Percentiles rank a stretch among this genome's conserved stretches.
These are phyloP conservation scores for Scrobipalpa atriplicella DNA, from an alignment of 2,888 invertebrate species.

Conservation along the genomic window DNA sequence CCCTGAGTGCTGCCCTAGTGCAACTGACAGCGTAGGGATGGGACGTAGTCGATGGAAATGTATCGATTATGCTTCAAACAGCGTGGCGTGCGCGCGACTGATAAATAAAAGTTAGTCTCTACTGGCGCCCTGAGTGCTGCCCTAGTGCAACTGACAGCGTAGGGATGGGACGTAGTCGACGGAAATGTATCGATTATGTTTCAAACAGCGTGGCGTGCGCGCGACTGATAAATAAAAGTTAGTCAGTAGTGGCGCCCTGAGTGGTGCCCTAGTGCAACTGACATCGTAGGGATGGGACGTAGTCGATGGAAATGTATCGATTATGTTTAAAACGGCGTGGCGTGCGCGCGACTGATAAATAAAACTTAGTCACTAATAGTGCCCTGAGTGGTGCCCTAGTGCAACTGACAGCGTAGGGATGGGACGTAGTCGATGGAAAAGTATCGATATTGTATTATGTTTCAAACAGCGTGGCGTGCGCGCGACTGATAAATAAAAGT, in stretches of 20 bases:
- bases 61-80: conserved; percentile 27
- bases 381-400: too few species aligned
- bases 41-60: background rate
- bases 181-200: background rate
- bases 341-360: conserved; percentile 74
- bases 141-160: conserved; percentile 61
- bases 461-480: too few species aligned
- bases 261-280: conserved; percentile 61
- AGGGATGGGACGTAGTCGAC: conserved; percentile 8
- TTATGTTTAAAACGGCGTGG: conserved; percentile 30
- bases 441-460: too few species aligned
- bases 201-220: conserved; percentile 45
- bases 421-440: too few species aligned
- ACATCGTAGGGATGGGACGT: conserved; percentile 43
- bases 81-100: conserved; percentile 61
- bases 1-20: conserved; percentile 67
- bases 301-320: conserved; percentile 7
- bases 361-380: too few species aligned
- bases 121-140: conserved; percentile 67
- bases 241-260: conserved; percentile 64
- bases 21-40: conserved; percentile 50
- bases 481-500: too few species aligned
- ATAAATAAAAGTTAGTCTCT: conserved; percentile 72
- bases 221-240: conserved; percentile 80
- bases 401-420: too few species aligned